These are phyloP conservation scores for Venusia cambrica DNA, from an alignment of 2,888 invertebrate genomes.

Conservation along the genomic window DNA sequence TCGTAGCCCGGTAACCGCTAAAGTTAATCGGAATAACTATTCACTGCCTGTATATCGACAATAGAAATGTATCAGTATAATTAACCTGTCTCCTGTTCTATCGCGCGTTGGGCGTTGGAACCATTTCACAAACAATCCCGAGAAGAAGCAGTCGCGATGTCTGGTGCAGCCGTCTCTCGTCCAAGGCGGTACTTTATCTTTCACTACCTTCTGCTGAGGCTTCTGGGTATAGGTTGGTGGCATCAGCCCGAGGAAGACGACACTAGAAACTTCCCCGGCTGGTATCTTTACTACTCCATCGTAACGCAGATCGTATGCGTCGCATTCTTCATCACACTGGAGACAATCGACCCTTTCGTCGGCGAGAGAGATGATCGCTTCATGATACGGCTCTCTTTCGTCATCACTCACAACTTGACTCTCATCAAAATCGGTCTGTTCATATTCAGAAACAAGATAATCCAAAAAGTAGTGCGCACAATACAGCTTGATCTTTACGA, in stretches of 20 bases:
- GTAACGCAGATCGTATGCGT: constrained; percentile 66
- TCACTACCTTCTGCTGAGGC: constrained; percentile 59
- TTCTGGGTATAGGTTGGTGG: constrained; percentile 73
- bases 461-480: constrained; percentile 62
- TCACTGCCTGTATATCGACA: constrained; percentile 20
- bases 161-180: constrained; percentile 26
- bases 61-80: constrained; percentile 11
- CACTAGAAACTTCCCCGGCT: constrained; percentile 58
- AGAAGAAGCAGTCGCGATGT: constrained; percentile 26
- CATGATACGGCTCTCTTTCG: constrained; percentile 74
- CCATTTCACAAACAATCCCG: constrained; percentile 5
- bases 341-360: constrained; percentile 71
- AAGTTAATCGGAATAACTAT: constrained; percentile 7
- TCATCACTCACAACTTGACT: constrained; percentile 70
- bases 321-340: constrained; percentile 66
- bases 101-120: constrained; percentile 1
- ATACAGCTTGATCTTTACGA: constrained; percentile 58
- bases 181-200: constrained; percentile 59
- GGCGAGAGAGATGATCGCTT: constrained; percentile 71
- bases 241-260: constrained; percentile 66
- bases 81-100: constrained; percentile 23
- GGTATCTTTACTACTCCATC: constrained; percentile 64
- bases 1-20: too few relatives aligned
- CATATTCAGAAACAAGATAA: constrained; percentile 61
- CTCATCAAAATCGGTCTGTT: constrained; percentile 67